Percentiles rank a stretch among this genome's conserved stretches.
These are phyloP conservation scores for Andrena bucephala DNA, from an alignment of 2,888 invertebrate species.

Conservation along the genomic window DNA sequence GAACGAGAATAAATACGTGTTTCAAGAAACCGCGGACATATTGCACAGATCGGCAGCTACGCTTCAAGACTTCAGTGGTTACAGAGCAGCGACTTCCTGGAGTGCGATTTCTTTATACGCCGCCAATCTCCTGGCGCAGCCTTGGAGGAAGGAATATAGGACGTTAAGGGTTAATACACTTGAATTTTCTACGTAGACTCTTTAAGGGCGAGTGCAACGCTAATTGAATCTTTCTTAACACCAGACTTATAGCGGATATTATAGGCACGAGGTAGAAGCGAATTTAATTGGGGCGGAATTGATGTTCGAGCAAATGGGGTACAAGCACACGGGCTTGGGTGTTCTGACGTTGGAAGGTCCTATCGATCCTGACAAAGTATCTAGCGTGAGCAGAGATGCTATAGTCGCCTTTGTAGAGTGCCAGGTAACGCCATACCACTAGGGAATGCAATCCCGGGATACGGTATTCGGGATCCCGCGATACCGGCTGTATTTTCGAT, in stretches of 20 bases:
- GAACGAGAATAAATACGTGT: constrained; percentile 92
- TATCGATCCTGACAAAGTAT: constrained; percentile 92
- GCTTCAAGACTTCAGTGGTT: constrained; percentile 91
- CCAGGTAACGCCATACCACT: constrained; percentile 86
- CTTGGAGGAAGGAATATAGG: constrained; percentile 95
- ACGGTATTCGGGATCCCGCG: too few relatives aligned
- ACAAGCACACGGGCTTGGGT: constrained; percentile 88
- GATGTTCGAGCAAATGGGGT: constrained; percentile 94
- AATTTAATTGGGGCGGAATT: constrained; percentile 92
- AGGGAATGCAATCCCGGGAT: too few relatives aligned
- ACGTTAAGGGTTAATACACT: constrained; percentile 89
- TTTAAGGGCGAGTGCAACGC: constrained; percentile 31
- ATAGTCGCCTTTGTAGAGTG: constrained; percentile 95
- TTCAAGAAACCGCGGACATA: constrained; percentile 91
- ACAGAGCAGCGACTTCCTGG: constrained; percentile 93
- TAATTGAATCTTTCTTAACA: constrained; percentile 65
- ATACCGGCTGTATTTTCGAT: too few relatives aligned
- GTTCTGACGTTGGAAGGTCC: constrained; percentile 90
- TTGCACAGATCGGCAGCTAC: constrained; percentile 90
- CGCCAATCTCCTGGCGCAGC: constrained; percentile 93
- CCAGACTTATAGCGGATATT: constrained; percentile 94
- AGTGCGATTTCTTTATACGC: constrained; percentile 94
- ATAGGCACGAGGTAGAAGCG: constrained; percentile 94
- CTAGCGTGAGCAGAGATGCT: constrained; percentile 93
- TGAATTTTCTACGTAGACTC: constrained; percentile 15